These are phyloP conservation scores for Galleria mellonella DNA, from an alignment of 1,140 invertebrate species.

Conservation along the genomic window DNA sequence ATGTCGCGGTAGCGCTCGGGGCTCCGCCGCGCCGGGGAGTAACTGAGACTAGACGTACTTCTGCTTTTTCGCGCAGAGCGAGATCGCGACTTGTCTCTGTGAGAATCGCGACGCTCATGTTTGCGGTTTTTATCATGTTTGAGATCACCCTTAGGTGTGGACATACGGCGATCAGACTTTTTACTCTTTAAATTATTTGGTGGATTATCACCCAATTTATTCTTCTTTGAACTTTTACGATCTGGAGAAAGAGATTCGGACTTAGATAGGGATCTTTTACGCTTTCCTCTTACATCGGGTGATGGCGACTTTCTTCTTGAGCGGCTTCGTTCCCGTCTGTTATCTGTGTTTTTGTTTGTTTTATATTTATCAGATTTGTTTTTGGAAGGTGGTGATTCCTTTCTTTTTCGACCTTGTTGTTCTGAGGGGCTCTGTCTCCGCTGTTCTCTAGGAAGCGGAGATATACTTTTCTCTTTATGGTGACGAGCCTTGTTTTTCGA, in stretches of 20 bases:
- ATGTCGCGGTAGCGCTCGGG: conserved; percentile 79
- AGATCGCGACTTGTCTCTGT: conserved; percentile 19
- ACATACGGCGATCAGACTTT: conserved; percentile 19
- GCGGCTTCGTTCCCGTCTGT: conserved; percentile 26
- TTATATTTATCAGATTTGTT: conserved; percentile 37
- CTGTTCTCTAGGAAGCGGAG: conserved; percentile 16
- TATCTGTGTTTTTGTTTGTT: conserved; percentile 23
- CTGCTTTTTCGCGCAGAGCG: conserved; percentile 40
- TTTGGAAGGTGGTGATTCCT: conserved; percentile 17
- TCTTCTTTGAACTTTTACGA: conserved; percentile 30
- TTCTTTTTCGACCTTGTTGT: conserved; percentile 23
- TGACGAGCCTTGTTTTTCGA: conserved; percentile 30
- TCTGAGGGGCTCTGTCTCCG: conserved; percentile 27
- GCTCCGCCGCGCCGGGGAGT: conserved; percentile 78
- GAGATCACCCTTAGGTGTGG: conserved; percentile 25
- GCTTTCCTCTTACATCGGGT: conserved; percentile 22
- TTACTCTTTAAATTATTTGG: conserved; percentile 32
- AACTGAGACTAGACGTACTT: conserved; percentile 77
- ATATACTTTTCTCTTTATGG: conserved; percentile 32
- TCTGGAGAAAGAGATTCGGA: conserved; percentile 37
- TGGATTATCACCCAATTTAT: conserved; percentile 29
- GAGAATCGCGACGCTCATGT: conserved; percentile 24
- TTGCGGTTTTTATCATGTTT: conserved; percentile 29
- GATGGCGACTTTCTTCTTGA: conserved; percentile 31
- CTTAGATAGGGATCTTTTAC: conserved; percentile 27